Evolutionary conservation across 2,113 vertebrate species (phyloP).

Genomic region (Takifugu flavidus): DNA sequence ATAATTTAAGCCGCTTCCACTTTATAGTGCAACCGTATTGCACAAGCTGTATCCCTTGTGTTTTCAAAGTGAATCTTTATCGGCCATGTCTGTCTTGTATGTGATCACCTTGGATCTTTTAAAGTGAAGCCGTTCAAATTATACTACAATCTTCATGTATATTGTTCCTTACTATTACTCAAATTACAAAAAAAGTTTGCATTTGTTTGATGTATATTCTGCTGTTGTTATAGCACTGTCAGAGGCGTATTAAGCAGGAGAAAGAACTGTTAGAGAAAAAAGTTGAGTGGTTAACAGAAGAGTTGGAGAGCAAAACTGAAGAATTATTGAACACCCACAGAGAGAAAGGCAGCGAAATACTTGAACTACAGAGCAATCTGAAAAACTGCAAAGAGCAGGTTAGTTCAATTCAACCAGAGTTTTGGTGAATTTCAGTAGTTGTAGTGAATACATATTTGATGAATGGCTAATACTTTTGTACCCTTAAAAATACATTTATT

Average conservation of each 20-base stretch:
- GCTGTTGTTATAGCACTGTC: constrained; percentile 77
- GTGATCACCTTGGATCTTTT: no score
- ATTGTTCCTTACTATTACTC: not conserved
- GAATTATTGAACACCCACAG: constrained; percentile 83
- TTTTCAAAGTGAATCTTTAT: no score
- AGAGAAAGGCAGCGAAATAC: constrained; percentile 87
- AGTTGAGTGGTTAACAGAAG: constrained; percentile 83
- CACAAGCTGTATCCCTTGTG: no score
- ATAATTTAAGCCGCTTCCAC: no score
- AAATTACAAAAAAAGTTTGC: not conserved
- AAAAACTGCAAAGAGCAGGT: constrained; percentile 91
- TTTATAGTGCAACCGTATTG: no score
- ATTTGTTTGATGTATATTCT: not conserved
- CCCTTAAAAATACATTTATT: no score
- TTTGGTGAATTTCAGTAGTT: not conserved
- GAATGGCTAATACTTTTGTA: no score
- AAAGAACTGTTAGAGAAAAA: constrained; percentile 89
- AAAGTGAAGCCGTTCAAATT: no score
- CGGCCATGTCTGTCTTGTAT: no score
- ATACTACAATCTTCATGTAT: no score
- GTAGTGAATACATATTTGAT: no score
- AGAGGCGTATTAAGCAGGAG: constrained; percentile 92
- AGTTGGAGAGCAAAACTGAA: constrained; percentile 91
- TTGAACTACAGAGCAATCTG: constrained; percentile 84
- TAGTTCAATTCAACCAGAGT: not conserved